Percentiles rank a stretch among this genome's conserved stretches.
Conservation (phyloP, 2,113 vertebrate genomes). For the Ailurus styani region DNA sequence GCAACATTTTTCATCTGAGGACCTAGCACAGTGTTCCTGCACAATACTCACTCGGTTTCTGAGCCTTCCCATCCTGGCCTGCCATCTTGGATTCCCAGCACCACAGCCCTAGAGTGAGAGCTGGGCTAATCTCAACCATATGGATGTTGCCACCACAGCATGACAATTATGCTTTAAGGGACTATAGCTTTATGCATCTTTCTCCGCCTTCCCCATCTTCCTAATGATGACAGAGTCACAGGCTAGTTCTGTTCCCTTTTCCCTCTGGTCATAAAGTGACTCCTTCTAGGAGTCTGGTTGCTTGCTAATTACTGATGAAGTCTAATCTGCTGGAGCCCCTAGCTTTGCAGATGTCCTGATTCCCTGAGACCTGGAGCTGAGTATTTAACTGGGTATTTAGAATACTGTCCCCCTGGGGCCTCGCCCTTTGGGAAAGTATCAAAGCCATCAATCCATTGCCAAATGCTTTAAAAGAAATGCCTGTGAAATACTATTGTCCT, state of each 20-base stretch:
- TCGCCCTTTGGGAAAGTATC: neutral
- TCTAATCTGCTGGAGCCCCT: neutral
- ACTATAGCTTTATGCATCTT: neutral
- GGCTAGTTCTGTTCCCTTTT: neutral
- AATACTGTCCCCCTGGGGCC: too few species aligned
- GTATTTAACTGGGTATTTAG: neutral
- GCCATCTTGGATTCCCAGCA: neutral
- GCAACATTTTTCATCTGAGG: neutral
- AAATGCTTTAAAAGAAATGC: neutral
- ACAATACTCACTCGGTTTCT: neutral
- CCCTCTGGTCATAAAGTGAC: neutral
- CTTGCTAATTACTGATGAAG: neutral
- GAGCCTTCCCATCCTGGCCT: neutral
- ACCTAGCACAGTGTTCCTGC: neutral
- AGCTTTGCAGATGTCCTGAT: neutral
- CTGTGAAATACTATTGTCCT: neutral
- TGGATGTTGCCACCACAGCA: slow-evolving; percentile 67
- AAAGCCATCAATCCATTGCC: neutral
- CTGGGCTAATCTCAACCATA: slow-evolving; percentile 49
- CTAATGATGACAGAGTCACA: neutral
- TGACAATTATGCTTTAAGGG: slow-evolving; percentile 63
- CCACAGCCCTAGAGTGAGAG: slow-evolving; percentile 66
- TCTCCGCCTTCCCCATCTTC: neutral
- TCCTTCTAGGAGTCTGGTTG: neutral
- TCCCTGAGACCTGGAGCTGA: neutral